phyloP scores from a whole-genome alignment of 2,797 vertebrate genomes.

The Anableps anableps region DNA sequence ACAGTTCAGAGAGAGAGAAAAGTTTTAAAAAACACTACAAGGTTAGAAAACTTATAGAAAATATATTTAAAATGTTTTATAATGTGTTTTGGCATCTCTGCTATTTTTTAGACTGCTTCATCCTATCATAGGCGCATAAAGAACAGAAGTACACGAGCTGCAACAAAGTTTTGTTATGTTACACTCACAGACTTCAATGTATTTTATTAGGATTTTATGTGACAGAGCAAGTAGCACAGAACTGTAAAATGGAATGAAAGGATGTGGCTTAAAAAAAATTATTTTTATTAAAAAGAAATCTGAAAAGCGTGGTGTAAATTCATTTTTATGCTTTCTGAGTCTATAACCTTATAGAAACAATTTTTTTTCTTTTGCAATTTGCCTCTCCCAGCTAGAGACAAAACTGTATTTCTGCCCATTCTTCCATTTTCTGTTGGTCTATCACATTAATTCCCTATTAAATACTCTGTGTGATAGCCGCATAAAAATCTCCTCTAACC shows the following conservation, averaged over 20 bases:
- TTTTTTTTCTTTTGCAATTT: no score
- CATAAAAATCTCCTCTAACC: constrained; percentile 70
- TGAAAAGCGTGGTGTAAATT: neutral
- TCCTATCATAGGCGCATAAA: neutral
- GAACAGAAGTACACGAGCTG: neutral
- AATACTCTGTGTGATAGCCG: neutral
- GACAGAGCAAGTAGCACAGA: neutral
- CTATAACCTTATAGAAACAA: neutral
- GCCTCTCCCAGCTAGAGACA: neutral
- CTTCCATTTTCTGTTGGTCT: no score
- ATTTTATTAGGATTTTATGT: neutral
- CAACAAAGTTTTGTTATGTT: neutral
- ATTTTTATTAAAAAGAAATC: neutral
- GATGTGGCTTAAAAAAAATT: neutral
- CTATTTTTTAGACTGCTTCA: neutral
- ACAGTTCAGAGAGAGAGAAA: neutral
- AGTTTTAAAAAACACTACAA: neutral
- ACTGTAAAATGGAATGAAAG: neutral
- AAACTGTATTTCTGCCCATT: neutral
- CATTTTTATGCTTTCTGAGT: neutral
- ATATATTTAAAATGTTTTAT: neutral
- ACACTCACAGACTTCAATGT: neutral
- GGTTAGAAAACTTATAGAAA: neutral
- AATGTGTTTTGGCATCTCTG: neutral
- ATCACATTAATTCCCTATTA: no score